A percentile compares a stretch with the other conserved stretches of the same genome.
Conservation (phyloP, 2,113 vertebrate genomes). For the Odocoileus hemionus region DNA sequence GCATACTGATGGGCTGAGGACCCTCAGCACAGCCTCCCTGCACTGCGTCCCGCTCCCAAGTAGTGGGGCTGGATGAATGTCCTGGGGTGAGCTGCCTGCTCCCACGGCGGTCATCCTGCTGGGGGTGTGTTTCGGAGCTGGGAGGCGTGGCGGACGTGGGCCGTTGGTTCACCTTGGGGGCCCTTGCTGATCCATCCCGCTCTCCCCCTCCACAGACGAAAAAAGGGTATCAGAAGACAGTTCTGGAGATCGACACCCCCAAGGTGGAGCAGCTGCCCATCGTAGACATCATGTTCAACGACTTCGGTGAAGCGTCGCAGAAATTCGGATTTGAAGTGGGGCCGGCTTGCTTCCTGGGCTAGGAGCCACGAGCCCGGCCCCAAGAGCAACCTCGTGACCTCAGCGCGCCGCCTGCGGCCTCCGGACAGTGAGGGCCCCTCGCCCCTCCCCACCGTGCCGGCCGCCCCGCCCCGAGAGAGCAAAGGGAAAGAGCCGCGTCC, state of each 20-base stretch:
- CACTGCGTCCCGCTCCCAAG: fast-evolving
- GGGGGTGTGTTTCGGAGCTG: background rate
- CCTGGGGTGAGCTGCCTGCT: background rate
- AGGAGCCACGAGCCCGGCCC: constrained; percentile 85
- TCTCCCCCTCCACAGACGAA: constrained; percentile 80
- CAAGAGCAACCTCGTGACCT: constrained; percentile 95
- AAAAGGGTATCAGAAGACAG: constrained; percentile 97
- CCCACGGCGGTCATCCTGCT: fast-evolving
- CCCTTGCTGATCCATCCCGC: fast-evolving
- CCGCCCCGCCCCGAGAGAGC: constrained; percentile 29
- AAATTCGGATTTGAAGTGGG: constrained; percentile 99
- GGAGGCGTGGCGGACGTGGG: fast-evolving
- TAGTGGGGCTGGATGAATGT: fast-evolving
- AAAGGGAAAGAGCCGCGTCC: constrained; percentile 42
- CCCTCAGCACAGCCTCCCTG: background rate
- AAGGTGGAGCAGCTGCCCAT: constrained; percentile 97
- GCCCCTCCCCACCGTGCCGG: constrained; percentile 39
- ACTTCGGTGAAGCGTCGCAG: constrained; percentile 94
- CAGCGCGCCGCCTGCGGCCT: constrained; percentile 85
- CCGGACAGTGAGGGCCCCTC: constrained; percentile 83
- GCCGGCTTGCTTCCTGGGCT: constrained; percentile 98
- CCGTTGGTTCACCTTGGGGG: fast-evolving
- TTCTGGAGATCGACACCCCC: constrained; percentile 95
- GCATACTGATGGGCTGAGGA: fast-evolving
- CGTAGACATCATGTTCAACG: constrained; percentile 99